Percentiles rank a stretch among this genome's conserved stretches.
phyloP scores from a whole-genome alignment of 2,113 vertebrate species.

The Taurulus bubalis region DNA sequence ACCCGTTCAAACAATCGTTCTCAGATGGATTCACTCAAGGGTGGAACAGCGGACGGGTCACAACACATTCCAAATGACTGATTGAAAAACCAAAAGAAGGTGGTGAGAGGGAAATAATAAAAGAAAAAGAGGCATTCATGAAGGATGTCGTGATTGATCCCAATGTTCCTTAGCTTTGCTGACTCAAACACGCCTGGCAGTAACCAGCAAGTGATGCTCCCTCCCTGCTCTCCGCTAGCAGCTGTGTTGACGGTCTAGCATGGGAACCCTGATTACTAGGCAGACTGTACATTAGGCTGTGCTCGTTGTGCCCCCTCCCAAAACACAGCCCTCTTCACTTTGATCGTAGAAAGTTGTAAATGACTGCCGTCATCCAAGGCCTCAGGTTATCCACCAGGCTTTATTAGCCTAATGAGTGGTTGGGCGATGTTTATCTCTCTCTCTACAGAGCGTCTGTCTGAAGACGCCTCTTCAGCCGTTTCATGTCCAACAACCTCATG shows the following conservation, averaged over 20 bases:
- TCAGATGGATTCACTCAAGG: background rate
- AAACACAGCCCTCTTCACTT: slow-evolving; percentile 54
- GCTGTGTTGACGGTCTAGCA: slow-evolving; percentile 76
- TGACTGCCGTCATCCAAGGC: slow-evolving; percentile 48
- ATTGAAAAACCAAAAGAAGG: slow-evolving; percentile 1
- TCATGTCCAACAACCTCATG: slow-evolving; percentile 45
- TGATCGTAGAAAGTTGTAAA: slow-evolving; percentile 67
- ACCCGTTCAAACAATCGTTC: background rate
- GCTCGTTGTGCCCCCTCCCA: background rate
- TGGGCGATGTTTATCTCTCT: slow-evolving; percentile 81
- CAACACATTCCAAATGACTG: background rate
- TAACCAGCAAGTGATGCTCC: slow-evolving; percentile 31
- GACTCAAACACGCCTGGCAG: slow-evolving; percentile 42
- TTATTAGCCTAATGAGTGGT: slow-evolving; percentile 79
- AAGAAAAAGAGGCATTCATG: background rate
- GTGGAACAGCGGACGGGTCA: background rate
- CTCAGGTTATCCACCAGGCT: slow-evolving; percentile 61
- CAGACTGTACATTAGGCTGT: slow-evolving; percentile 55
- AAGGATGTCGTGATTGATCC: slow-evolving; percentile 15
- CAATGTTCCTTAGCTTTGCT: slow-evolving; percentile 20
- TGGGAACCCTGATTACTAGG: slow-evolving; percentile 70
- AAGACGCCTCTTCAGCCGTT: slow-evolving; percentile 43
- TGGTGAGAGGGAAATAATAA: background rate
- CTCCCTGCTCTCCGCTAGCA: slow-evolving; percentile 46
- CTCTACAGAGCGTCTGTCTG: slow-evolving; percentile 37